These are phyloP conservation scores for Elegia similella DNA, from an alignment of 2,888 invertebrate species.

Conservation along the genomic window DNA sequence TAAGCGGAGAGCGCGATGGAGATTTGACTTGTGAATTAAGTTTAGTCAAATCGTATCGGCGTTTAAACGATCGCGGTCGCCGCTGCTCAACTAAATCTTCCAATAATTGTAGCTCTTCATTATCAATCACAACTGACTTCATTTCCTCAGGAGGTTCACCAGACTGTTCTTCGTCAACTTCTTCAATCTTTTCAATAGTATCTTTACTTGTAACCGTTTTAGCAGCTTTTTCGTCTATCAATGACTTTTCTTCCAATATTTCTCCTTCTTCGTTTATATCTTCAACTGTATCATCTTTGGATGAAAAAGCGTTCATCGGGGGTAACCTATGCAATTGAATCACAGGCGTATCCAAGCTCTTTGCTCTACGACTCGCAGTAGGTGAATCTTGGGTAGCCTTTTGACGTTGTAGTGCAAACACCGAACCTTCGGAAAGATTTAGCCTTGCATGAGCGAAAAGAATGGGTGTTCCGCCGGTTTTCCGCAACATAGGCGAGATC, in stretches of 20 bases:
- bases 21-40: constrained; percentile 63
- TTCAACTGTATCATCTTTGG: constrained; percentile 93
- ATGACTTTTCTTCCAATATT: constrained; percentile 82
- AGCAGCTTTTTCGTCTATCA: constrained; percentile 62
- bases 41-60: constrained; percentile 69
- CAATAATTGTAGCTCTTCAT: constrained; percentile 79
- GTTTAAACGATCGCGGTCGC: constrained; percentile 74
- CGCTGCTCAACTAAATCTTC: constrained; percentile 78
- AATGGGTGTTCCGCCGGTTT: constrained; percentile 88
- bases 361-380: constrained; percentile 87
- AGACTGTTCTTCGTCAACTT: constrained; percentile 77
- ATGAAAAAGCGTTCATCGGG: constrained; percentile 92
- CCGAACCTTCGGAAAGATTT: constrained; percentile 92
- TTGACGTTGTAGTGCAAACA: constrained; percentile 88
- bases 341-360: constrained; percentile 92
- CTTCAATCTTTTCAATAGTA: constrained; percentile 69
- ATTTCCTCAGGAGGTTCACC: constrained; percentile 58
- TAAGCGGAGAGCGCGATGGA: constrained; percentile 72
- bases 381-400: constrained; percentile 89
- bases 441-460: constrained; percentile 90
- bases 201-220: constrained; percentile 53
- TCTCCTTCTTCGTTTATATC: constrained; percentile 86
- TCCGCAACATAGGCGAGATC: constrained; percentile 86
- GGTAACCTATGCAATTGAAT: constrained; percentile 90
- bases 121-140: constrained; percentile 77